These are phyloP conservation scores for Crotalus adamanteus DNA, from an alignment of 2,797 vertebrate species.

Conservation along the genomic window DNA sequence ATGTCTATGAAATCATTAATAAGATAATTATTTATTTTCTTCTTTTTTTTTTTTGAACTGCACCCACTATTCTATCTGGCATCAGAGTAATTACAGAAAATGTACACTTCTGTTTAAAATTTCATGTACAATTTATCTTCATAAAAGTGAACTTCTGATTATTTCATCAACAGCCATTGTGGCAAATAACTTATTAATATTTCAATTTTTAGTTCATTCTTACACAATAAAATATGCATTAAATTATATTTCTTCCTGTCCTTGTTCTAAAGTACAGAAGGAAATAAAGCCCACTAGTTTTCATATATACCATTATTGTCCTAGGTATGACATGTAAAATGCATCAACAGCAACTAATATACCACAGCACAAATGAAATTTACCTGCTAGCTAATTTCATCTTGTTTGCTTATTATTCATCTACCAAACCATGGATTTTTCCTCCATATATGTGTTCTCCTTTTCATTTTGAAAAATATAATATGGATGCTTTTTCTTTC, in stretches of 20 bases:
- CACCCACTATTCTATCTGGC: slow-evolving; percentile 36
- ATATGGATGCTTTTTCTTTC: background rate
- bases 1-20: background rate
- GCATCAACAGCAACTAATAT: slow-evolving; percentile 45
- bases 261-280: slow-evolving; percentile 17
- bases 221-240: slow-evolving; percentile 43
- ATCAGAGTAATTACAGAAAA: slow-evolving; percentile 53
- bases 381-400: slow-evolving; percentile 44
- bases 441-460: background rate
- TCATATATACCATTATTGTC: slow-evolving; percentile 35
- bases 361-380: slow-evolving; percentile 49
- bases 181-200: slow-evolving; percentile 64
- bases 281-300: slow-evolving; percentile 20
- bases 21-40: background rate
- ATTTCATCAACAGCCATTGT: slow-evolving; percentile 48
- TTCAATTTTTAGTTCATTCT: slow-evolving; percentile 55
- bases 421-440: slow-evolving; percentile 30
- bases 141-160: slow-evolving; percentile 44
- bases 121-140: slow-evolving; percentile 49
- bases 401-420: slow-evolving; percentile 33
- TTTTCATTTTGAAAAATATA: slow-evolving; percentile 14
- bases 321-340: slow-evolving; percentile 34
- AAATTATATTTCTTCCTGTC: slow-evolving; percentile 42
- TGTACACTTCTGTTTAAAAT: slow-evolving; percentile 42
- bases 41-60: slow-evolving; percentile 41